Percentiles rank a stretch among this genome's conserved stretches.
Evolutionary conservation across 1,140 invertebrate genomes (phyloP).

Genomic region (Druon quercuslanigerum): DNA sequence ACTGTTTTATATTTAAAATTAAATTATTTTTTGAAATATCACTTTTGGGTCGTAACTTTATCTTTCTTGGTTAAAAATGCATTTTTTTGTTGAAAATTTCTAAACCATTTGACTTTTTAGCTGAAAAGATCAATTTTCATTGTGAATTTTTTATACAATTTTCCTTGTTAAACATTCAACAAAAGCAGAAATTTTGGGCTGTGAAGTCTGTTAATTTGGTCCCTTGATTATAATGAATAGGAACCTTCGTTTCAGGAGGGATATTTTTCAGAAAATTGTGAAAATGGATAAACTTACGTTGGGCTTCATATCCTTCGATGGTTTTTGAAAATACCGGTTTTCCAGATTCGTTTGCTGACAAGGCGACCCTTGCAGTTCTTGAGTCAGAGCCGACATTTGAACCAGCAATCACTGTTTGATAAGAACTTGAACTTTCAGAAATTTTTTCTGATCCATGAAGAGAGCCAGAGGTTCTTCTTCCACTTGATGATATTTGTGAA

Average conservation of each 20-base stretch:
- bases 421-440: conserved; percentile 68
- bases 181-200: too few relatives aligned
- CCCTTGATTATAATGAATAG: neutral
- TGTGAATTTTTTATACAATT: too few relatives aligned
- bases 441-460: conserved; percentile 66
- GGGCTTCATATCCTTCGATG: conserved; percentile 83
- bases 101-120: too few relatives aligned
- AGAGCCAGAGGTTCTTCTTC: conserved; percentile 57
- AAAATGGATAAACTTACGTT: conserved; percentile 81
- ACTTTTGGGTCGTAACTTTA: too few relatives aligned
- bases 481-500: conserved; percentile 64
- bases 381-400: conserved; percentile 48
- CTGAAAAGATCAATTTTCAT: too few relatives aligned
- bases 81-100: too few relatives aligned
- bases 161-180: too few relatives aligned
- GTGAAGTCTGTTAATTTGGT: neutral
- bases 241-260: neutral
- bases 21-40: too few relatives aligned
- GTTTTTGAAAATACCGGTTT: conserved; percentile 84
- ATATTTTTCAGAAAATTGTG: neutral
- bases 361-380: conserved; percentile 56
- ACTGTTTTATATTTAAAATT: too few relatives aligned
- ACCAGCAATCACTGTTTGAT: conserved; percentile 59
- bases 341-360: conserved; percentile 72
- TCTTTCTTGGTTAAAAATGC: too few relatives aligned